phyloP scores from a whole-genome alignment of 2,797 vertebrate genomes.

The Argya squamiceps region DNA sequence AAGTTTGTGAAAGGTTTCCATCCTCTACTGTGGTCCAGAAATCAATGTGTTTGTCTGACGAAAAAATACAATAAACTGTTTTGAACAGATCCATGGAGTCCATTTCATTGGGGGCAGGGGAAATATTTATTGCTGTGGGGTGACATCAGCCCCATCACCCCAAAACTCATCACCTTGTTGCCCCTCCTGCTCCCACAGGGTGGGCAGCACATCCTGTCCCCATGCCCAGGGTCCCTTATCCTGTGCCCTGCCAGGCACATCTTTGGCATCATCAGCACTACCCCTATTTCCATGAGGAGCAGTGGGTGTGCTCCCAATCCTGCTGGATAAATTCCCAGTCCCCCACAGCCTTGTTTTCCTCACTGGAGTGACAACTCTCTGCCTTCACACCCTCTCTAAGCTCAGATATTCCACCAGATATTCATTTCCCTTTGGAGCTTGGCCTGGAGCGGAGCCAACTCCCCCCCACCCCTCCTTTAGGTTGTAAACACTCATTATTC shows the following conservation, averaged over 20 bases:
- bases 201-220: neutral
- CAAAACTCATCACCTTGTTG: neutral
- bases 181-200: accelerated
- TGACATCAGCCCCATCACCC: neutral
- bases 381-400: neutral
- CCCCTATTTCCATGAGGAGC: neutral
- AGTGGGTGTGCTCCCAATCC: neutral
- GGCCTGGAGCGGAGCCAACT: accelerated
- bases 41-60: slow-evolving; percentile 98
- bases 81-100: slow-evolving; percentile 84
- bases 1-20: slow-evolving; percentile 99
- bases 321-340: accelerated
- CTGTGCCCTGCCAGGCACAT: neutral
- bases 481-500: accelerated
- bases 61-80: slow-evolving; percentile 93
- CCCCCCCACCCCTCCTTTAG: accelerated
- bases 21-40: slow-evolving; percentile 99
- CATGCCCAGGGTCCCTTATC: accelerated
- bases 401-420: neutral
- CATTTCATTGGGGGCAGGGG: slow-evolving; percentile 17
- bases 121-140: accelerated
- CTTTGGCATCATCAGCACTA: accelerated
- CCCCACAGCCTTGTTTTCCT: accelerated
- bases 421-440: neutral
- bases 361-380: accelerated